Evolutionary conservation across 2,888 invertebrate species (phyloP), one percentile per base, ranked within the genome.

Genomic region (Furcula furcula): DNA sequence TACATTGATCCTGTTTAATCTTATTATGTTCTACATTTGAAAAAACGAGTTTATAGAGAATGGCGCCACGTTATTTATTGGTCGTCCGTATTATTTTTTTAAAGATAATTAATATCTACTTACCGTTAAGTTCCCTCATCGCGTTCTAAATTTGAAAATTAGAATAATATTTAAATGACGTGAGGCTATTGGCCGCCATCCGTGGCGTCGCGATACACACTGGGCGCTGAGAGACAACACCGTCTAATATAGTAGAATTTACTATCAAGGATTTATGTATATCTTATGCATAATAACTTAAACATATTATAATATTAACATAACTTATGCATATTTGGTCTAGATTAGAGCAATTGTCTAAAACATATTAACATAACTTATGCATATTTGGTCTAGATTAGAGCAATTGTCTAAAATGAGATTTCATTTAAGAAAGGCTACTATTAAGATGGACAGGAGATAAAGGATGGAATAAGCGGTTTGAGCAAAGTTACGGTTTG

Each of bases 41-140:
- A n/a, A n/a, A n/a, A n/a, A n/a, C n/a, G n/a, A n/a, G n/a, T n/a
- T n/a, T n/a, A n/a, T n/a, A n/a, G n/a, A n/a, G n/a, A n/a, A n/a
- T n/a, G n/a, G n/a, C n/a, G n/a, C n/a, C n/a, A n/a, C n/a, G n/a
- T n/a, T n/a, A n/a, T n/a, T n/a, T n/a, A n/a, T n/a, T n/a, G n/a
- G n/a, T n/a, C n/a, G n/a, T n/a, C n/a, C 19, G 15, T 16, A 19
- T 9, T 18, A 28, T 7, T 4, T 6, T 16, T 16, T 16, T 16
- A 4, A 16, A 16, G 6, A 9, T 21, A n/a, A n/a, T 21, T 3
- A n/a, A 21, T 6, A 21, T n/a, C 9, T n/a, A 27, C 67, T 56
- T 30, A 65, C 68, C 65, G 29, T 61, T 60, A 15, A 61, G 32
- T 28, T 55, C 61, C 34, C 49, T 62, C 63, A 65, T 65, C 10